Evolutionary conservation across 2,888 invertebrate genomes (phyloP), one percentile per base, ranked within the genome.

Genomic region (Magallana nippona): DNA sequence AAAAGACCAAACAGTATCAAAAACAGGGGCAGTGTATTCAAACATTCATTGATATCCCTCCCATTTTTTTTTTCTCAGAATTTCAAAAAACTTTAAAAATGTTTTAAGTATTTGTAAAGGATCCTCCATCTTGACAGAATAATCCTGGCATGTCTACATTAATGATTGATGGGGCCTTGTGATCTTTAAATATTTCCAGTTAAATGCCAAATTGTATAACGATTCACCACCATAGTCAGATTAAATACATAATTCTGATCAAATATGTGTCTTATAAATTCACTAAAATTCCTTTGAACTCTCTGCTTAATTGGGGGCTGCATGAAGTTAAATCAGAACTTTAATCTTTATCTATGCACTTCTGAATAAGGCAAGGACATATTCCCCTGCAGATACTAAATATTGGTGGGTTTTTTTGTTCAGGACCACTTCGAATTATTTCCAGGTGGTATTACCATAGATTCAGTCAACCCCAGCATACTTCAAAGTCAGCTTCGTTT

Each of bases 221-320:
- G 22, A 71, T 71, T 71, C 71, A 71, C 71, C 71, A 71, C 71
- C 71, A 27, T 27, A 27, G 13, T 71, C 22, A 27, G 71, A 71
- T 71, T 71, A 71, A 71, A 71, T 71, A 32, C 71, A 71, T 71
- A 71, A 71, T 71, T 71, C 71, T 71, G 71, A 71, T 71, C 71
- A 71, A 71, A 71, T 71, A 27, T 27, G 32, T 71, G 22, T 22
- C 71, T 71, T 71, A 71, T 60, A 27, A 27, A 27, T 71, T 71
- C 71, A 71, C 71, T 71, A 71, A 27, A 71, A 27, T 71, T 71
- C 71, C 71, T 71, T 71, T 71, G 71, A 71, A 71, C 71, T 71
- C 44, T 32, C 13, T 71, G 32, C 71, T 71, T 71, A 71, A 71
- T 71, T 27, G 71, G 27, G 71, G 71, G 32, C 27, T 22, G 71